Conservation (phyloP, 2,113 vertebrate species). For the Connochaetes taurinus region DNA sequence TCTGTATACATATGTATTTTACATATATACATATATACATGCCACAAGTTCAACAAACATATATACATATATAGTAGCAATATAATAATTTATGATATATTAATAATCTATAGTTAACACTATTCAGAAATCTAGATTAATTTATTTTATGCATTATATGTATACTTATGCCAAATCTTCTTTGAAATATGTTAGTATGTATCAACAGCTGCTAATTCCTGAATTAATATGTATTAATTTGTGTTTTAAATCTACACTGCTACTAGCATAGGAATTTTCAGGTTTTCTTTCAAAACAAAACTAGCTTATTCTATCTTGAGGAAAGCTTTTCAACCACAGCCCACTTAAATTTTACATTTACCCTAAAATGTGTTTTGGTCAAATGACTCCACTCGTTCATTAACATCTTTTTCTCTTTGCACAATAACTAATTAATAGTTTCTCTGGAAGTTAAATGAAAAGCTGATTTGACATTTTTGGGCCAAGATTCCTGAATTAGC, state of each 20-base stretch:
- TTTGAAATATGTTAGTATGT: neutral
- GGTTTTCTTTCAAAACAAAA: neutral
- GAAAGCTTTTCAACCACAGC: neutral
- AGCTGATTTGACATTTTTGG: neutral
- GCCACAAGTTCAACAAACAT: neutral
- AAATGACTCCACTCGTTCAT: neutral
- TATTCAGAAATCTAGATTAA: neutral
- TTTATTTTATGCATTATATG: neutral
- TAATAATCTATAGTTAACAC: neutral
- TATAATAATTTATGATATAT: neutral
- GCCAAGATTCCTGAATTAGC: neutral
- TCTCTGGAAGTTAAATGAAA: neutral
- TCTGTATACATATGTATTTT: neutral
- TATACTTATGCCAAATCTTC: neutral
- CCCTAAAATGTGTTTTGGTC: neutral
- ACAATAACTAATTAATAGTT: neutral
- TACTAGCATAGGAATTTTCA: neutral
- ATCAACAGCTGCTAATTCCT: neutral
- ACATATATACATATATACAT: neutral
- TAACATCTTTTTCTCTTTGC: neutral
- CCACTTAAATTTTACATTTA: neutral
- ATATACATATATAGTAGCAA: neutral
- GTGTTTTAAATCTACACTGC: neutral
- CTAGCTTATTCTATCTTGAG: neutral
- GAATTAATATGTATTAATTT: neutral